These are phyloP conservation scores for Saiga tatarica DNA, from an alignment of 2,113 vertebrate genomes.

Conservation along the genomic window DNA sequence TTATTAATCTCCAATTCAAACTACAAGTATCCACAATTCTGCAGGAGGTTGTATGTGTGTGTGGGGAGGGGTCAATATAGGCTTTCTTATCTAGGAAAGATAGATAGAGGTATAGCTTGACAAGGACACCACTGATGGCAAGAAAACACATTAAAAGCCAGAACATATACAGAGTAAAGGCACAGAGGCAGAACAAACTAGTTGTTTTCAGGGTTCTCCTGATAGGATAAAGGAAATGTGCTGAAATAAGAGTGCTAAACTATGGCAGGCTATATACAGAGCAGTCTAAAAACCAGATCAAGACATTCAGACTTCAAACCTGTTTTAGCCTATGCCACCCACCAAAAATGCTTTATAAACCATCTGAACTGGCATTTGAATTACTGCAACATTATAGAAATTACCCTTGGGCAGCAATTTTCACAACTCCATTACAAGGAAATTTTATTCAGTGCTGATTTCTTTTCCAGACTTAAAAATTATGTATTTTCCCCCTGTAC, in stretches of 20 bases:
- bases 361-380: not conserved
- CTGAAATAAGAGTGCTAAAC: not conserved
- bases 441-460: not conserved
- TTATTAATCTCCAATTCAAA: not conserved
- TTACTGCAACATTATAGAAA: not conserved
- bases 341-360: not conserved
- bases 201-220: not conserved
- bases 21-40: not conserved
- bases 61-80: not conserved
- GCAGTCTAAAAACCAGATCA: not conserved
- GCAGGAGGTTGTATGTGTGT: not conserved
- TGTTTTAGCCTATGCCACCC: not conserved
- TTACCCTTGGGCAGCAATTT: not conserved
- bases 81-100: not conserved
- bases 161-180: not conserved
- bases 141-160: not conserved
- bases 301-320: not conserved
- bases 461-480: constrained; percentile 6
- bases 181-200: not conserved
- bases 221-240: not conserved
- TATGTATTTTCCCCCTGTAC: not conserved
- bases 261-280: not conserved
- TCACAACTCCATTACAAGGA: not conserved
- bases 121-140: not conserved
- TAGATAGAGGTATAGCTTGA: not conserved